A percentile compares a stretch with the other conserved stretches of the same genome.
Conservation (phyloP, 2,113 vertebrate species). For the Siphamia tubifer region DNA sequence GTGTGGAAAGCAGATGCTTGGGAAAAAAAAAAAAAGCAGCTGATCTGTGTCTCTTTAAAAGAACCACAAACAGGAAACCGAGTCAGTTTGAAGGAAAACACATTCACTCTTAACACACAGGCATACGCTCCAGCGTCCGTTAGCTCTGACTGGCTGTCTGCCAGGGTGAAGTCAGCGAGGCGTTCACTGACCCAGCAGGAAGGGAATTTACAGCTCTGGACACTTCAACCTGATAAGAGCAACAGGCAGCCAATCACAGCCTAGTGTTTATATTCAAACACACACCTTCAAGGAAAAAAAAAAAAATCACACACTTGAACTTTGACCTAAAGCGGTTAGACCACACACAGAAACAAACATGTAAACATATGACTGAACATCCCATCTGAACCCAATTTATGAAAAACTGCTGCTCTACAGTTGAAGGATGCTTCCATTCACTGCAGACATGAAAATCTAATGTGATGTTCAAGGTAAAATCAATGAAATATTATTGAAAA, state of each 20-base stretch:
- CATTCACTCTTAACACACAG: slow-evolving; percentile 7
- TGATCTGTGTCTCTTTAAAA: too few relatives aligned
- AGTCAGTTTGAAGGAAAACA: slow-evolving; percentile 51
- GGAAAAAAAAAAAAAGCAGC: too few relatives aligned
- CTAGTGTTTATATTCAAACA: slow-evolving; percentile 48
- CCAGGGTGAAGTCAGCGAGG: slow-evolving; percentile 24
- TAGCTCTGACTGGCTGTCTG: slow-evolving; percentile 46
- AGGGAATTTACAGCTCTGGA: neutral
- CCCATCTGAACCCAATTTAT: too few relatives aligned
- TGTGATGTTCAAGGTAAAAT: too few relatives aligned
- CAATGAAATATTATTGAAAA: too few relatives aligned
- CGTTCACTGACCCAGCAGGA: slow-evolving; percentile 47
- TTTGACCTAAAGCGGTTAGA: slow-evolving; percentile 16
- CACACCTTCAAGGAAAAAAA: neutral
- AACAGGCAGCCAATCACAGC: slow-evolving; percentile 19
- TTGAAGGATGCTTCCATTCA: too few relatives aligned
- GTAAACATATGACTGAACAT: too few relatives aligned
- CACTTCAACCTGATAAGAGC: neutral
- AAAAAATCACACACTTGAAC: neutral
- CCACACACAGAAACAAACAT: neutral
- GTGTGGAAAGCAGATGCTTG: too few relatives aligned
- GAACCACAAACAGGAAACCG: neutral
- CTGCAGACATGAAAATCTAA: too few relatives aligned
- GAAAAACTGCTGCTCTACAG: too few relatives aligned
- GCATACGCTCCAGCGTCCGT: slow-evolving; percentile 13